These are phyloP conservation scores for Chinchilla lanigera DNA, from an alignment of 2,113 vertebrate species.

Conservation along the genomic window DNA sequence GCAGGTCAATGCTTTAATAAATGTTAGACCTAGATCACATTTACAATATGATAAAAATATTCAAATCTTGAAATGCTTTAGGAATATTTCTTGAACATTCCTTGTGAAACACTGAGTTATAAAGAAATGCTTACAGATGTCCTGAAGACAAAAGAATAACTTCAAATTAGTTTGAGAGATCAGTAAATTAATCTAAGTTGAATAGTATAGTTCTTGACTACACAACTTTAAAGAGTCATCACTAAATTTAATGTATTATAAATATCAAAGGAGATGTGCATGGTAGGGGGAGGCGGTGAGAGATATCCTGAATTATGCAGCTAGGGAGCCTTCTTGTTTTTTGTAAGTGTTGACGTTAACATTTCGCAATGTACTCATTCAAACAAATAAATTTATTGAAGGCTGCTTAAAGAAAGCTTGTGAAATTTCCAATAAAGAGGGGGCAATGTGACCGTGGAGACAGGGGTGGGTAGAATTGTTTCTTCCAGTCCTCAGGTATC, in stretches of 20 bases:
- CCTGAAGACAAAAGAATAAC: neutral
- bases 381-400: neutral
- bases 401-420: neutral
- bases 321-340: neutral
- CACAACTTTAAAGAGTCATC: neutral
- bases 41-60: neutral
- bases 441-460: neutral
- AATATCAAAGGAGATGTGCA: neutral
- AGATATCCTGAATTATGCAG: neutral
- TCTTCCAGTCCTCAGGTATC: neutral
- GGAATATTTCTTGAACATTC: neutral
- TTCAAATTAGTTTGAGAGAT: constrained; percentile 27
- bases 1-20: neutral
- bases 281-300: neutral
- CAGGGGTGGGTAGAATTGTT: rapidly evolving
- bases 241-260: neutral
- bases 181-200: neutral
- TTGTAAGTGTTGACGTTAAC: neutral
- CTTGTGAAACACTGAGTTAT: neutral
- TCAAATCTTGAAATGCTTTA: neutral
- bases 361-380: neutral
- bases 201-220: neutral
- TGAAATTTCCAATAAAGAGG: neutral
- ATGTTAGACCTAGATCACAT: neutral
- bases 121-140: constrained; percentile 3